Evolutionary conservation across 2,888 invertebrate species (phyloP).

Genomic region (Torymus auratus): DNA sequence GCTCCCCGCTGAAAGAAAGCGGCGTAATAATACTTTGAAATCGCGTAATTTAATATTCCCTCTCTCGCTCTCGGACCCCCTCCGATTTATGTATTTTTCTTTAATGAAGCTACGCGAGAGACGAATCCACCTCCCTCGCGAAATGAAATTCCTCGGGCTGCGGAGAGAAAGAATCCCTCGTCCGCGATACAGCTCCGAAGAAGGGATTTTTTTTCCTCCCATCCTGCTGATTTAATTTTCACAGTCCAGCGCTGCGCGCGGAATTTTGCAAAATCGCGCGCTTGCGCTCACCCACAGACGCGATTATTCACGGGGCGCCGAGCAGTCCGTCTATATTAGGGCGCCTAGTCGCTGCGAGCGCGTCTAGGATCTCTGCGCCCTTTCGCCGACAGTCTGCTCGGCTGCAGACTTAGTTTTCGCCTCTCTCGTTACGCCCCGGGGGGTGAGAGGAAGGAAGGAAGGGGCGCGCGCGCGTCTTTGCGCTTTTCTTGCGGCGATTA

Average conservation of each 20-base stretch:
- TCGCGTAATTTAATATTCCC: constrained; percentile 53
- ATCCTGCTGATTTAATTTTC: constrained; percentile 54
- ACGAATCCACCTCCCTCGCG: background rate
- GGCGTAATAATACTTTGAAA: constrained; percentile 51
- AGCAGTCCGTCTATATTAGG: constrained; percentile 54
- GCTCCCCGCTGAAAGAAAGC: constrained; percentile 12
- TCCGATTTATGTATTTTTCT: constrained; percentile 58
- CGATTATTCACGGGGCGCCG: constrained; percentile 61
- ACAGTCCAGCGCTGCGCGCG: constrained; percentile 51
- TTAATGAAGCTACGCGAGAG: constrained; percentile 51
- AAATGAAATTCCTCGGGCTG: constrained; percentile 48
- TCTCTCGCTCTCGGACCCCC: background rate
- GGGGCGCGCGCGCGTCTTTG: constrained; percentile 11
- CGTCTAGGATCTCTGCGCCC: background rate
- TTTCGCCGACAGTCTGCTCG: constrained; percentile 19
- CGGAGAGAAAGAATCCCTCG: background rate
- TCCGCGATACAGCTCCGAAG: constrained; percentile 19
- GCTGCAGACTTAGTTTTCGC: constrained; percentile 41
- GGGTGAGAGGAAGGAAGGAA: background rate
- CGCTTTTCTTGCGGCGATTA: constrained; percentile 51
- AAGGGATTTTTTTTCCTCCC: constrained; percentile 13
- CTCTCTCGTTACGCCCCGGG: background rate
- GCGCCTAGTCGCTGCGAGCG: background rate
- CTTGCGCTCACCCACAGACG: constrained; percentile 39
- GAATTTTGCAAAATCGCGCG: constrained; percentile 17